phyloP scores from a whole-genome alignment of 2,888 invertebrate genomes.

The Leptogaster cylindrica region DNA sequence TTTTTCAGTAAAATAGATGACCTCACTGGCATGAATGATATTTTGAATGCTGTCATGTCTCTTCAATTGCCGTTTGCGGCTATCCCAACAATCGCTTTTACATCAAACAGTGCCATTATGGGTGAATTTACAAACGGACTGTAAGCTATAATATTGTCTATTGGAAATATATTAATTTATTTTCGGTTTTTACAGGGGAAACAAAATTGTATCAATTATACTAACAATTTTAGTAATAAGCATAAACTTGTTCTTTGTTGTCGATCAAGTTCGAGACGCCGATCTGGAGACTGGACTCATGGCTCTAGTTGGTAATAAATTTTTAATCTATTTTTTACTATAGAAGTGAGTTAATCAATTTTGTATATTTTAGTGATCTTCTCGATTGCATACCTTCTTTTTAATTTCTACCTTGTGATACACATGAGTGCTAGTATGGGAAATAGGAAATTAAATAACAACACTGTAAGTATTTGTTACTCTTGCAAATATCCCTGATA shows the following conservation, averaged over 20 bases:
- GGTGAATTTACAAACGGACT: conserved; percentile 82
- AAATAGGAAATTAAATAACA: conserved; percentile 61
- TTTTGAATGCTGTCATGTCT: conserved; percentile 85
- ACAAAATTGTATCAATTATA: conserved; percentile 71
- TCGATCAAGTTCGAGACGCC: conserved; percentile 65
- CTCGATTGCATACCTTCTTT: conserved; percentile 71
- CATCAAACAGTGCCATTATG: conserved; percentile 80
- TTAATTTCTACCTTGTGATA: conserved; percentile 76
- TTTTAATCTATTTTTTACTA: conserved; percentile 44
- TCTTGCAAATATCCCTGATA: too few species aligned
- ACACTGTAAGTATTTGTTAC: conserved; percentile 55
- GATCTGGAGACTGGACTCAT: conserved; percentile 62
- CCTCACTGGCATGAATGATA: conserved; percentile 81
- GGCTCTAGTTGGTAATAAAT: conserved; percentile 60
- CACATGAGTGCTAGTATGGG: conserved; percentile 73
- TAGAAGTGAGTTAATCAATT: neutral
- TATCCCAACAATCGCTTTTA: conserved; percentile 85
- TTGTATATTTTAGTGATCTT: conserved; percentile 62
- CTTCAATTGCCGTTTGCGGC: conserved; percentile 87
- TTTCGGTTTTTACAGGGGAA: conserved; percentile 65
- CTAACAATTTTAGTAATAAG: conserved; percentile 74
- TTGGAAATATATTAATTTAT: conserved; percentile 2
- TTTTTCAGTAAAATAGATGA: conserved; percentile 72
- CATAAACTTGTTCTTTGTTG: conserved; percentile 82
- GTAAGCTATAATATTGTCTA: conserved; percentile 63